Percentiles rank a stretch among this genome's conserved stretches.
phyloP scores from a whole-genome alignment of 2,888 invertebrate species.

The Aporophyla nigra region DNA sequence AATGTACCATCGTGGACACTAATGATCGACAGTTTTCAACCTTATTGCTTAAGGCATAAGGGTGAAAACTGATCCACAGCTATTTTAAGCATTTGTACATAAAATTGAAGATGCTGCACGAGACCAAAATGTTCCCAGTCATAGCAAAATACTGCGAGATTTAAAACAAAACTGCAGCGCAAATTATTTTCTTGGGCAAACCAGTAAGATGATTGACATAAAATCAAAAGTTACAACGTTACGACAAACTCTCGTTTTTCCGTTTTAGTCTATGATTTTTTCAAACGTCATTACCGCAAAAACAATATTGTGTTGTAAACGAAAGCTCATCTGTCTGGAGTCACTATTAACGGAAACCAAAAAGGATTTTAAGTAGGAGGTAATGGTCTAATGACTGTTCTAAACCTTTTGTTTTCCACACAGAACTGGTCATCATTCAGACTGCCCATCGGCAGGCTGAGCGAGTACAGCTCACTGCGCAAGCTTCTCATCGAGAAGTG shows the following conservation, averaged over 20 bases:
- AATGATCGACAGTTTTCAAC: no score
- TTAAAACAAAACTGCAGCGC: background rate
- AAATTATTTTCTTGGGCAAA: background rate
- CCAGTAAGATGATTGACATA: background rate
- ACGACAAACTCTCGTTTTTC: background rate
- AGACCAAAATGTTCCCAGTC: no score
- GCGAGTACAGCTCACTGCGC: constrained; percentile 99
- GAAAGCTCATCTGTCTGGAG: background rate
- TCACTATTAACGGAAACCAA: background rate
- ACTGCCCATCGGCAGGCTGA: constrained; percentile 98
- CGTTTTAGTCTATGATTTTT: background rate
- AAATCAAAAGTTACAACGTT: background rate
- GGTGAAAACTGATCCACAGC: no score
- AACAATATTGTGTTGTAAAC: background rate
- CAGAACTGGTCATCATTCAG: constrained; percentile 93
- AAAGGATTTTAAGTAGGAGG: background rate
- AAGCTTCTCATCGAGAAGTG: constrained; percentile 99
- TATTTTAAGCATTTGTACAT: background rate
- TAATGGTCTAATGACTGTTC: background rate
- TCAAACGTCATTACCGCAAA: background rate
- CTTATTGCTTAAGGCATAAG: no score
- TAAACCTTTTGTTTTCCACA: background rate
- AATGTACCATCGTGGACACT: no score
- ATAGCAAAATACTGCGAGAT: background rate
- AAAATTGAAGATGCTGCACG: background rate